Conservation (phyloP, 2,113 vertebrate genomes). For the Nothocercus julius region DNA sequence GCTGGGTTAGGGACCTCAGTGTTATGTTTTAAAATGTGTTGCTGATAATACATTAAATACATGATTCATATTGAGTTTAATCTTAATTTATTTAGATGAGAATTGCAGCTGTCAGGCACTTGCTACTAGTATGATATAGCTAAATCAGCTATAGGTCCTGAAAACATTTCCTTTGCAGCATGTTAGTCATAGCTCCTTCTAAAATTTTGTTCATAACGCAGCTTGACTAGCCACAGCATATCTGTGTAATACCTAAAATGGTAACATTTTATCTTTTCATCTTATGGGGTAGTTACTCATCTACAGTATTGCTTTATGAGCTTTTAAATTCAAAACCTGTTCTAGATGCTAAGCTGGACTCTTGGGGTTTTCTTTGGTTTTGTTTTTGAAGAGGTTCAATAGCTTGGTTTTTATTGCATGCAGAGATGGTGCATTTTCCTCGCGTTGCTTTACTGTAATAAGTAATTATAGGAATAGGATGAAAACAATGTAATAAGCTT, state of each 20-base stretch:
- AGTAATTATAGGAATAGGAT: not conserved
- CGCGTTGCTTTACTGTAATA: not conserved
- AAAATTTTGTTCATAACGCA: not conserved
- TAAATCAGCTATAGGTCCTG: not conserved
- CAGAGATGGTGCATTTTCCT: not conserved
- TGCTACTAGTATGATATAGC: not conserved
- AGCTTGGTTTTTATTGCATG: not conserved
- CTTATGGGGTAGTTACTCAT: not conserved
- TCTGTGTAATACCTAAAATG: not conserved
- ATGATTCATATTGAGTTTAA: not conserved
- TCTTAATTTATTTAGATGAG: not conserved
- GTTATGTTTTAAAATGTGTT: not conserved
- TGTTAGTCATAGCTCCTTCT: not conserved
- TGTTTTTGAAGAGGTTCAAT: not conserved
- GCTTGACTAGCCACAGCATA: not conserved
- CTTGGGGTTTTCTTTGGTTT: not conserved
- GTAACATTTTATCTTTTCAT: not conserved
- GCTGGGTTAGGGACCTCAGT: not conserved
- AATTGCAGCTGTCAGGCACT: fast-evolving
- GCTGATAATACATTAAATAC: not conserved
- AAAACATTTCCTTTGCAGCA: not conserved
- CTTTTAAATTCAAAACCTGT: not conserved
- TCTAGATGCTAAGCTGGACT: not conserved
- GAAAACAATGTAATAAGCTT: not conserved
- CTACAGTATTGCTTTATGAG: not conserved